Conservation (phyloP, 2,113 vertebrate species). For the Sinocyclocheilus rhinocerous region DNA sequence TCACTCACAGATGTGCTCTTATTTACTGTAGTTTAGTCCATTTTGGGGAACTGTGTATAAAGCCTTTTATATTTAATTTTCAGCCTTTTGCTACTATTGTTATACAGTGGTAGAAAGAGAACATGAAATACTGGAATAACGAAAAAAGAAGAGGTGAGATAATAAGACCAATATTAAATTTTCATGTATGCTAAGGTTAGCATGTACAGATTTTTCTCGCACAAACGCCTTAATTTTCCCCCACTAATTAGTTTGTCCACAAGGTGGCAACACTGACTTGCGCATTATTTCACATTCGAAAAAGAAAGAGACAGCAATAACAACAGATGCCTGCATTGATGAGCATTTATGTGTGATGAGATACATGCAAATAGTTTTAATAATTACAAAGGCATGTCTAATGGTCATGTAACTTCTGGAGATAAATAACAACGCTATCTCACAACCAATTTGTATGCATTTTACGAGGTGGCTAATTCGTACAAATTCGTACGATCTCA, state of each 20-base stretch:
- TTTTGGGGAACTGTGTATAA: not conserved
- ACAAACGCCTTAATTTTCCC: not conserved
- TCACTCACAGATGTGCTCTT: not conserved
- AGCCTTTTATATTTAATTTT: no score
- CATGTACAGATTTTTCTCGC: not conserved
- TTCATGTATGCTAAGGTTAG: not conserved
- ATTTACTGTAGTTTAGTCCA: not conserved
- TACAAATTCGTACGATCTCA: no score
- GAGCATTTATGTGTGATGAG: not conserved
- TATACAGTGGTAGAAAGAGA: no score
- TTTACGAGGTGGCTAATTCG: no score
- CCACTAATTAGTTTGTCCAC: not conserved
- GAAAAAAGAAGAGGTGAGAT: no score
- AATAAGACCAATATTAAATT: no score
- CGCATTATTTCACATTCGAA: not conserved
- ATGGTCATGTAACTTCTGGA: not conserved
- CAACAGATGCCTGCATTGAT: not conserved
- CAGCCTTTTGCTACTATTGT: no score
- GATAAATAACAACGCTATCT: not conserved
- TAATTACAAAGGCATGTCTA: not conserved
- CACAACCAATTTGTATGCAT: no score
- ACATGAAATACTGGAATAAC: no score
- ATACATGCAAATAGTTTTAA: not conserved
- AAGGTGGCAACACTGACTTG: not conserved
- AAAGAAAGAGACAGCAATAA: not conserved